A percentile compares a stretch with the other conserved stretches of the same genome.
Evolutionary conservation across 1,140 invertebrate genomes (phyloP).

Genomic region (Drosophila auraria): DNA sequence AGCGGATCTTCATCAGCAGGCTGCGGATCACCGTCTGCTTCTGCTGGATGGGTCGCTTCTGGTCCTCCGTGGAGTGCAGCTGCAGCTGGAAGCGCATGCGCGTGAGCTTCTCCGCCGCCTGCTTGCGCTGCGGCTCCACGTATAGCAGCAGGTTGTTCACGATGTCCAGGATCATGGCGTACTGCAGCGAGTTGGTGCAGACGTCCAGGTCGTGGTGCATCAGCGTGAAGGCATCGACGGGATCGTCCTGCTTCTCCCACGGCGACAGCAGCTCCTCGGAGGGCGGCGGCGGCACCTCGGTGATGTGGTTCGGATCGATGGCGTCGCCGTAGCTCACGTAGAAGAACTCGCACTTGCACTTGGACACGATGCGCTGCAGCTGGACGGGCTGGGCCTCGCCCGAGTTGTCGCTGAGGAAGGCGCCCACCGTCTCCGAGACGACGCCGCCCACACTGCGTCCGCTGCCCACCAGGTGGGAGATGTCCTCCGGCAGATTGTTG

Average conservation of each 20-base stretch:
- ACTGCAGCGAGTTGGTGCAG: conserved; percentile 97
- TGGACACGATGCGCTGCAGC: conserved; percentile 97
- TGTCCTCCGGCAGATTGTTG: conserved; percentile 92
- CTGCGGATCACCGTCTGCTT: conserved; percentile 94
- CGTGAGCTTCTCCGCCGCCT: conserved; percentile 94
- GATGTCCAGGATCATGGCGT: conserved; percentile 98
- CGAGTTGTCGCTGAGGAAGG: conserved; percentile 87
- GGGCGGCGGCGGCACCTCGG: conserved; percentile 89
- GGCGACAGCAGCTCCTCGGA: conserved; percentile 89
- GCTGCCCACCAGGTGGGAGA: conserved; percentile 96
- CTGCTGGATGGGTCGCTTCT: conserved; percentile 95
- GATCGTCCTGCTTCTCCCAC: conserved; percentile 92
- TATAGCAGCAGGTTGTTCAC: conserved; percentile 98
- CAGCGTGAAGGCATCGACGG: conserved; percentile 98
- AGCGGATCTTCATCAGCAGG: conserved; percentile 91
- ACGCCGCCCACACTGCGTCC: conserved; percentile 98
- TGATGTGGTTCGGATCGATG: conserved; percentile 89
- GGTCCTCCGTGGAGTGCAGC: conserved; percentile 95
- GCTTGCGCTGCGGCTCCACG: conserved; percentile 97
- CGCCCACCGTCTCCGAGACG: conserved; percentile 96
- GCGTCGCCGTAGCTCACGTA: conserved; percentile 97
- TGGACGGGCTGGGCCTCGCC: conserved; percentile 86
- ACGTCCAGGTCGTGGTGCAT: conserved; percentile 99
- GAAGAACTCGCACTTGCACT: conserved; percentile 99
- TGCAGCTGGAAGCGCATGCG: conserved; percentile 97